Evolutionary conservation across 2,888 invertebrate genomes (phyloP).

Genomic region (Tillus elongatus): DNA sequence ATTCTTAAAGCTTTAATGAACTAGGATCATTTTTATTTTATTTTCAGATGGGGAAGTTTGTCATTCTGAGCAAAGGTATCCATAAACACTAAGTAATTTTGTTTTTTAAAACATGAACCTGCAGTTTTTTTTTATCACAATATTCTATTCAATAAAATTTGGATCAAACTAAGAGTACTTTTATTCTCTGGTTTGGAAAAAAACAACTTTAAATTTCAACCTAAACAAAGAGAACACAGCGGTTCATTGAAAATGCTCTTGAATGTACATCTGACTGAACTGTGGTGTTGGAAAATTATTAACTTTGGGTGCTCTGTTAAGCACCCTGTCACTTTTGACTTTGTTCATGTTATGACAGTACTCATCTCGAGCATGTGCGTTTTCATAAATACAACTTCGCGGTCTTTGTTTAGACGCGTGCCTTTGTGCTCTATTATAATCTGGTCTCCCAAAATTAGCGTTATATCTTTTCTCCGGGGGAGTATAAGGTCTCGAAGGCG

Average conservation of each 20-base stretch:
- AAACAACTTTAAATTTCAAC: too few relatives aligned
- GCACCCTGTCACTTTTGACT: slow-evolving; percentile 25
- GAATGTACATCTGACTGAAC: slow-evolving; percentile 40
- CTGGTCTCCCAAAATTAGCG: slow-evolving; percentile 31
- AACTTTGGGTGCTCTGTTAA: slow-evolving; percentile 29
- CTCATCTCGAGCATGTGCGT: slow-evolving; percentile 31
- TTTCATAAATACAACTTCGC: slow-evolving; percentile 37
- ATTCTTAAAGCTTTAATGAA: too few relatives aligned
- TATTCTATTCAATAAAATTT: too few relatives aligned
- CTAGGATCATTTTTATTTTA: too few relatives aligned
- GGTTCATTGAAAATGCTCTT: slow-evolving; percentile 30
- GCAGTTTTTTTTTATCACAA: too few relatives aligned
- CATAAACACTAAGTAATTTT: too few relatives aligned
- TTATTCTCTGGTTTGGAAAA: too few relatives aligned
- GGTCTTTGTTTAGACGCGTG: slow-evolving; percentile 21
- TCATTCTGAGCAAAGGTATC: too few relatives aligned
- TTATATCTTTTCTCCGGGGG: slow-evolving; percentile 38
- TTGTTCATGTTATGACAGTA: slow-evolving; percentile 25
- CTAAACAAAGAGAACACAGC: too few relatives aligned
- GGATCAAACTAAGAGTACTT: too few relatives aligned
- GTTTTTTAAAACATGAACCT: too few relatives aligned
- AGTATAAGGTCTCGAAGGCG: slow-evolving; percentile 29
- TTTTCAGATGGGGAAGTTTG: too few relatives aligned
- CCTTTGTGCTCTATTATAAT: slow-evolving; percentile 10
- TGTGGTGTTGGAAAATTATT: slow-evolving; percentile 38